phyloP scores from a whole-genome alignment of 1,140 invertebrate species.

The Drosophila pruinosa region DNA sequence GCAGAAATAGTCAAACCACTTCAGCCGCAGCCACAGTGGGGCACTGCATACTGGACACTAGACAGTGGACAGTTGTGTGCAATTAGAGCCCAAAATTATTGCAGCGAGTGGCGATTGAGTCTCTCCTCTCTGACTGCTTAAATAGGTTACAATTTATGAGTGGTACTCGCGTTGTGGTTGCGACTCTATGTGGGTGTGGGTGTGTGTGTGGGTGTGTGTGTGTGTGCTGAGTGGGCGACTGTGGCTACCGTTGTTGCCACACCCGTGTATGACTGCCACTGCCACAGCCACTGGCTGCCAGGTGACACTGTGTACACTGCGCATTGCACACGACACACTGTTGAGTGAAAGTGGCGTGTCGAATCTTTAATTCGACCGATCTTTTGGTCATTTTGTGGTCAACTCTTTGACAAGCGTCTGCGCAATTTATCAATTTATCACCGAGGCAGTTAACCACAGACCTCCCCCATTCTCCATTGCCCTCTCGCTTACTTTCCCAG shows the following conservation, averaged over 20 bases:
- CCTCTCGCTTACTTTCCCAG: background rate
- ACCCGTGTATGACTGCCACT: background rate
- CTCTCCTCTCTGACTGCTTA: conserved; percentile 24
- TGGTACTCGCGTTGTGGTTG: conserved; percentile 34
- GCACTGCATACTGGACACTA: background rate
- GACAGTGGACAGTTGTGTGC: conserved; percentile 44
- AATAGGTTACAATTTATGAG: conserved; percentile 79
- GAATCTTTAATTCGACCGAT: conserved; percentile 59
- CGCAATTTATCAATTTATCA: conserved; percentile 65
- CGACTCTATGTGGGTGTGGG: conserved; percentile 9
- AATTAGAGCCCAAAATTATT: conserved; percentile 74
- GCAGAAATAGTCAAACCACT: conserved; percentile 49
- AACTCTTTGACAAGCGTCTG: conserved; percentile 62
- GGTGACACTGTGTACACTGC: background rate
- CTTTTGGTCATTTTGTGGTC: conserved; percentile 63
- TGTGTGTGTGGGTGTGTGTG: background rate
- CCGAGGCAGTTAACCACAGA: conserved; percentile 9
- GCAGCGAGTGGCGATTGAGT: conserved; percentile 19
- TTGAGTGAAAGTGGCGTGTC: conserved; percentile 44
- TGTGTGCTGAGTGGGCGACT: conserved; percentile 1
- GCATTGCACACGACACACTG: no score
- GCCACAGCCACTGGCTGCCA: background rate
- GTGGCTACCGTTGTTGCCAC: conserved; percentile 8
- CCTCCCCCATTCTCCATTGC: background rate
- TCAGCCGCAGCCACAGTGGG: conserved; percentile 2